A percentile compares a stretch with the other conserved stretches of the same genome.
phyloP scores from a whole-genome alignment of 2,888 invertebrate genomes.

The Aphidius colemani region DNA sequence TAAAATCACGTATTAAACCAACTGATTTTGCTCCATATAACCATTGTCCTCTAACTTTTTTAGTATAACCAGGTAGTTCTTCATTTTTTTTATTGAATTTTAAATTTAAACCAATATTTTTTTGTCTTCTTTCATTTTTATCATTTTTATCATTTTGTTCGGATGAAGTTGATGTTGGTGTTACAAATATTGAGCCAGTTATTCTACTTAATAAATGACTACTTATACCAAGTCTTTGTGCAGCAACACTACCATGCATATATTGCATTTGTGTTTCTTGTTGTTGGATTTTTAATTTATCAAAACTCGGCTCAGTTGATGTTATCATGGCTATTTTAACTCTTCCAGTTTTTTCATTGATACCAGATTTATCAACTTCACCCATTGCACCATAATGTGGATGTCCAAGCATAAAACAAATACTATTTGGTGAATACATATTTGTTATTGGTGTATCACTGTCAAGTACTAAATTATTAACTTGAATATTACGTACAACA shows the following conservation, averaged over 20 bases:
- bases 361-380: conserved; percentile 66
- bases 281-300: conserved; percentile 44
- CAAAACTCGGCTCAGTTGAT: conserved; percentile 63
- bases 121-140: conserved; percentile 47
- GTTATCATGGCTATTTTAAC: conserved; percentile 66
- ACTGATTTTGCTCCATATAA: conserved; percentile 78
- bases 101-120: conserved; percentile 88
- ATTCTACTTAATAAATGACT: conserved; percentile 78
- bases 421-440: conserved; percentile 71
- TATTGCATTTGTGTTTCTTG: conserved; percentile 59
- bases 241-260: conserved; percentile 65
- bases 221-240: conserved; percentile 70
- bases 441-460: conserved; percentile 62
- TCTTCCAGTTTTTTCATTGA: conserved; percentile 64
- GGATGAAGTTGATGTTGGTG: conserved; percentile 39
- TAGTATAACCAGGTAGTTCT: conserved; percentile 84
- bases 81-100: conserved; percentile 81
- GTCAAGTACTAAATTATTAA: conserved; percentile 58
- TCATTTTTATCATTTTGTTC: conserved; percentile 4
- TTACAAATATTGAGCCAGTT: conserved; percentile 81
- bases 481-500: conserved; percentile 64
- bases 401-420: conserved; percentile 77
- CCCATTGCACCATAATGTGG: conserved; percentile 83
- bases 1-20: conserved; percentile 73
- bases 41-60: conserved; percentile 73